These are phyloP conservation scores for Chroicocephalus ridibundus DNA, from an alignment of 2,113 vertebrate species.

Conservation along the genomic window DNA sequence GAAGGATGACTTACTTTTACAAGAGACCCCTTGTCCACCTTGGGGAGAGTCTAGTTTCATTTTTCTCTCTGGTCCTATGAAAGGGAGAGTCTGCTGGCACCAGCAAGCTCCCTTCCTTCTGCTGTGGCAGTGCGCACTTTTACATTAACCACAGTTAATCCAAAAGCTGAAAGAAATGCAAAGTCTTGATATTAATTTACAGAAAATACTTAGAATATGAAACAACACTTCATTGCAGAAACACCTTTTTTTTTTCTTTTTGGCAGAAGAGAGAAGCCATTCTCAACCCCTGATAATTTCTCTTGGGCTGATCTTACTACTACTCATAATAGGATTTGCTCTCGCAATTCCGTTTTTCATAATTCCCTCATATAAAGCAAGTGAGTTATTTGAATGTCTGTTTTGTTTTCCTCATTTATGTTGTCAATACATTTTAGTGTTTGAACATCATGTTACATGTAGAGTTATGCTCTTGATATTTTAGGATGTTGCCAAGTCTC, in stretches of 20 bases:
- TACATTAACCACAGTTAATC: neutral
- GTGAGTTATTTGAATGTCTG: slow-evolving; percentile 53
- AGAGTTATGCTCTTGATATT: neutral
- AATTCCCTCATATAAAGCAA: slow-evolving; percentile 65
- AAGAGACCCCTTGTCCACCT: neutral
- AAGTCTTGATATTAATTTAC: neutral
- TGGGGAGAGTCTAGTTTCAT: neutral
- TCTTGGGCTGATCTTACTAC: slow-evolving; percentile 33
- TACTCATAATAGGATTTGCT: neutral
- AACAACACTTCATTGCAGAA: neutral
- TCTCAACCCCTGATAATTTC: neutral
- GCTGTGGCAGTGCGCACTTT: neutral
- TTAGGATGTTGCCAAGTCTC: neutral
- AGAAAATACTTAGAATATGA: neutral
- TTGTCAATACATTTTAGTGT: neutral
- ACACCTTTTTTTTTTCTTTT: neutral
- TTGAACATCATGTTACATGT: neutral
- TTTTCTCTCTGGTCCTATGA: neutral
- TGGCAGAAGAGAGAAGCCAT: neutral
- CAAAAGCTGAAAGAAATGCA: neutral
- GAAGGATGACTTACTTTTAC: neutral
- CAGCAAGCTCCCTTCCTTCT: neutral
- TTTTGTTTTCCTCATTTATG: neutral
- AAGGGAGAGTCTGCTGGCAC: neutral
- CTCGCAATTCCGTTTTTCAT: slow-evolving; percentile 37